Conservation (phyloP, 64 coral and sea anemone genomes). For the Montipora capricornis region DNA sequence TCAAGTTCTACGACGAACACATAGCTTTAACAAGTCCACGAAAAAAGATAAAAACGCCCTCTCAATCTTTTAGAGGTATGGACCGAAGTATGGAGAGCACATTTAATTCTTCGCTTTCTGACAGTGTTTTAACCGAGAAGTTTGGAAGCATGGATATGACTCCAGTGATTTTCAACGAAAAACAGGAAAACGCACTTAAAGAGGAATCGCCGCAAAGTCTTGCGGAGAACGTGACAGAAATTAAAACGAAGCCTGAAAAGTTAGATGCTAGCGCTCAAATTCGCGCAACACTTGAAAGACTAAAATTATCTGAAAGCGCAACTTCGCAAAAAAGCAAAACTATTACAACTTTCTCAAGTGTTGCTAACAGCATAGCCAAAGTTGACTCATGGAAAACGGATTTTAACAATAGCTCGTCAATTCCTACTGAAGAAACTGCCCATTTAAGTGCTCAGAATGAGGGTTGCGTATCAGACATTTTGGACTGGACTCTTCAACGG, state of each 20-base stretch:
- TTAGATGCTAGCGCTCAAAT: slow-evolving; percentile 4
- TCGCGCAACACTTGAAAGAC: slow-evolving; percentile 4
- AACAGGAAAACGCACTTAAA: background rate
- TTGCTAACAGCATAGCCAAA: slow-evolving; percentile 43
- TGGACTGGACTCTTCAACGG: background rate
- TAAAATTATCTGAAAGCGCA: background rate
- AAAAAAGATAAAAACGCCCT: slow-evolving; percentile 55
- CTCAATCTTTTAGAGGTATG: background rate
- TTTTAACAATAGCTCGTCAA: slow-evolving; percentile 26
- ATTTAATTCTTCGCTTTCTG: background rate
- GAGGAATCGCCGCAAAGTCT: background rate
- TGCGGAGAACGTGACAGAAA: background rate
- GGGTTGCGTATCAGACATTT: background rate
- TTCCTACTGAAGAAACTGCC: background rate
- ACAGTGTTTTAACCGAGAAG: background rate
- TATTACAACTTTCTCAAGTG: slow-evolving; percentile 24
- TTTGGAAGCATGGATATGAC: slow-evolving; percentile 52
- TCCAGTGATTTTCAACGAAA: background rate
- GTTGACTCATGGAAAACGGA: slow-evolving; percentile 56
- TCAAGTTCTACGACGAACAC: slow-evolving; percentile 87
- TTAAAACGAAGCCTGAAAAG: background rate
- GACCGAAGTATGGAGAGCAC: background rate
- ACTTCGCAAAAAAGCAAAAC: background rate
- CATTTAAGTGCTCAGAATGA: background rate
- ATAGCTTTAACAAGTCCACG: slow-evolving; percentile 81